A percentile compares a stretch with the other conserved stretches of the same genome.
Evolutionary conservation across 2,113 vertebrate genomes (phyloP).

Genomic region (Siniperca chuatsi): DNA sequence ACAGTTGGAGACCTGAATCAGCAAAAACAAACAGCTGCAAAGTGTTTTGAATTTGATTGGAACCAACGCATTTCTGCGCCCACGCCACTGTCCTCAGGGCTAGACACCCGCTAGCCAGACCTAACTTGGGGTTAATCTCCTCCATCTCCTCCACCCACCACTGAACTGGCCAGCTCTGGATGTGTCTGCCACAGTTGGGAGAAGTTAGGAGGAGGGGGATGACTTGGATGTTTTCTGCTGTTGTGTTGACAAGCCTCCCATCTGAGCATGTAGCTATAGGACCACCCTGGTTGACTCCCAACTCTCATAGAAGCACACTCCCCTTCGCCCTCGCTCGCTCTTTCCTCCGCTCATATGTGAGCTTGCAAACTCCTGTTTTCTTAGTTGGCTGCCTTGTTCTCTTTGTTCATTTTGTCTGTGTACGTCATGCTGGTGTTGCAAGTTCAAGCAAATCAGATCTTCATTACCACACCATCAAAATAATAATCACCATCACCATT

Average conservation of each 20-base stretch:
- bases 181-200: conserved; percentile 44
- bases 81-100: background rate
- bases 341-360: conserved; percentile 16
- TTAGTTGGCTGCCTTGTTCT: background rate
- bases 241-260: conserved; percentile 67
- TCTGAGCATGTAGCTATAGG: conserved; percentile 39
- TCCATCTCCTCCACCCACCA: conserved; percentile 4
- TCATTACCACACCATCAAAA: conserved; percentile 6
- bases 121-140: background rate
- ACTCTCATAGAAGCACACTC: conserved; percentile 35
- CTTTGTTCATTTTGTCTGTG: conserved; percentile 11
- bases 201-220: conserved; percentile 33
- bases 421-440: conserved; percentile 8
- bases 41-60: conserved; percentile 6
- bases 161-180: conserved; percentile 1
- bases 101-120: background rate
- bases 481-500: background rate
- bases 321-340: conserved; percentile 13
- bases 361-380: conserved; percentile 33
- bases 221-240: conserved; percentile 34
- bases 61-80: background rate
- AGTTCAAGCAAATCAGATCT: conserved; percentile 5
- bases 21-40: conserved; percentile 31
- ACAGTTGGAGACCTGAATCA: conserved; percentile 11
- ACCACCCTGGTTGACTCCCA: conserved; percentile 74